These are phyloP conservation scores for Oreamnos americanus DNA, from an alignment of 2,113 vertebrate genomes.

Conservation along the genomic window DNA sequence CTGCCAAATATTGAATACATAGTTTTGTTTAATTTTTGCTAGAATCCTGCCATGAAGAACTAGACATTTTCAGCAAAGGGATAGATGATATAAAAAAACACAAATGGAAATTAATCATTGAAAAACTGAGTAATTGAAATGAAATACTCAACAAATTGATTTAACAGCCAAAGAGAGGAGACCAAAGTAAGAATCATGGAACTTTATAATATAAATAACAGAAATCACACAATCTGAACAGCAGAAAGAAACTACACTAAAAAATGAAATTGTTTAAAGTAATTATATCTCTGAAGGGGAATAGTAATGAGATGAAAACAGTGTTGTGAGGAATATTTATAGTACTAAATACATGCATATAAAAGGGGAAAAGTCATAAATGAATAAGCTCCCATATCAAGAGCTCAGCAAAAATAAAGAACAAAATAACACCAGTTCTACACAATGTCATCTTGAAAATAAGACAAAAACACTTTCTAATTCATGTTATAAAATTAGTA, in stretches of 20 bases:
- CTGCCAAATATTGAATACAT: neutral
- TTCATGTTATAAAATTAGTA: neutral
- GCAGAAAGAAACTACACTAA: neutral
- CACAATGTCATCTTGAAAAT: neutral
- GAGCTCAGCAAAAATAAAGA: neutral
- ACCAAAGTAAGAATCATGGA: neutral
- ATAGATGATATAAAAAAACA: neutral
- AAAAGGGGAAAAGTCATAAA: neutral
- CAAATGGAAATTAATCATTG: neutral
- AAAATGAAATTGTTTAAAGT: neutral
- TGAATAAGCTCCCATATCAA: neutral
- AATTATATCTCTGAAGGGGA: neutral
- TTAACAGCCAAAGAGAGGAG: neutral
- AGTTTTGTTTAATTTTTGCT: neutral
- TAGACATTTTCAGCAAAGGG: neutral
- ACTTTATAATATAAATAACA: neutral
- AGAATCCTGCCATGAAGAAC: neutral
- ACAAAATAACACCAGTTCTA: neutral
- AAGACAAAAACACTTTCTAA: neutral
- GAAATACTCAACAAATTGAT: neutral
- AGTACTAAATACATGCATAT: neutral
- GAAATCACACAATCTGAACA: neutral
- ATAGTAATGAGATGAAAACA: neutral
- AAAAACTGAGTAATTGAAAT: neutral
- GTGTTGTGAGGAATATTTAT: neutral